Evolutionary conservation across 2,113 vertebrate genomes (phyloP).

Genomic region (Panthera tigris): DNA sequence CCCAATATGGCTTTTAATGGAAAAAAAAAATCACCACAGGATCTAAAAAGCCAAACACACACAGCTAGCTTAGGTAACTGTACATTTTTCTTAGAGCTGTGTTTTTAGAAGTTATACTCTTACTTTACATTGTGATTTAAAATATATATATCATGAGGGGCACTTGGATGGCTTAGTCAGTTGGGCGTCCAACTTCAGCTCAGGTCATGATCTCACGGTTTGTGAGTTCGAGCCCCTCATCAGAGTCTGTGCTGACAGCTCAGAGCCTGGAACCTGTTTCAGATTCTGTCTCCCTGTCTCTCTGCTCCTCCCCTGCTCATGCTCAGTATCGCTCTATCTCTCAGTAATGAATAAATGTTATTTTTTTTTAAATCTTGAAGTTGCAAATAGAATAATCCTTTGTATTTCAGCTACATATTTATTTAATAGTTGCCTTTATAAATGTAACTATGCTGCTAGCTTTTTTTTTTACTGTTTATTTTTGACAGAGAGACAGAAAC

Average conservation of each 20-base stretch:
- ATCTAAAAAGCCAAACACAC: not conserved
- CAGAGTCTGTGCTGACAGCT: too few relatives aligned
- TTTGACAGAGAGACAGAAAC: too few relatives aligned
- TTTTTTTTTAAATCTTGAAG: not conserved
- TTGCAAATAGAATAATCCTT: not conserved
- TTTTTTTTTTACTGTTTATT: not conserved
- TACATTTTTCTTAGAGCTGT: not conserved
- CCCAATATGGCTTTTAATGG: not conserved
- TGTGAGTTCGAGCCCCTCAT: too few relatives aligned
- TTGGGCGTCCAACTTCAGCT: too few relatives aligned
- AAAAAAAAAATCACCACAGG: not conserved
- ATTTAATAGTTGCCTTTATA: not conserved
- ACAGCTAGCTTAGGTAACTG: not conserved
- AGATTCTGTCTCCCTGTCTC: too few relatives aligned
- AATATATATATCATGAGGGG: not conserved
- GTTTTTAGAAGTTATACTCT: not conserved
- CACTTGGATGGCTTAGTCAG: too few relatives aligned
- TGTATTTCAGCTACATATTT: not conserved
- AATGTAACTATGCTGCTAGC: not conserved
- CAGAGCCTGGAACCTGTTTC: too few relatives aligned
- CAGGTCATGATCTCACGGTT: too few relatives aligned
- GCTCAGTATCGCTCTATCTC: too few relatives aligned
- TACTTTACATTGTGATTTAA: not conserved
- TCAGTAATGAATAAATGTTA: too few relatives aligned
- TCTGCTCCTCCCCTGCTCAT: too few relatives aligned